phyloP scores from a whole-genome alignment of 2,113 vertebrate genomes.

The Microcebus tavaratra region DNA sequence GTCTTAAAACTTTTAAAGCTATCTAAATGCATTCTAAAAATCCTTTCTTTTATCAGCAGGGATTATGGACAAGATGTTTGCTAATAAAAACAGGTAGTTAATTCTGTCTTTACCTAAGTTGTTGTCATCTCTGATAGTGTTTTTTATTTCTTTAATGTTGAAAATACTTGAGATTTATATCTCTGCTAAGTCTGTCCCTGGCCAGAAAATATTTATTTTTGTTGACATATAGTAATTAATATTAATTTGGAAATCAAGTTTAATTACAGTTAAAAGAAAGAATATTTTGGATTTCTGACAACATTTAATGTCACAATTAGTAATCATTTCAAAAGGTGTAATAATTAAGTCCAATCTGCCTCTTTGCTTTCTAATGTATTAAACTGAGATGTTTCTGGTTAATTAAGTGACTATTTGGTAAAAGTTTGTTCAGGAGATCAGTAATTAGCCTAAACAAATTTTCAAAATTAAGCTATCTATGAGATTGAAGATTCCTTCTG shows the following conservation, averaged over 20 bases:
- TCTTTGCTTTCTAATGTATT: conserved; percentile 36
- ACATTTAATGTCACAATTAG: conserved; percentile 49
- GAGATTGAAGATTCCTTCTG: not conserved
- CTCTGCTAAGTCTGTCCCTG: not conserved
- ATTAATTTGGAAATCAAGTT: conserved; percentile 55
- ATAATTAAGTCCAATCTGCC: conserved; percentile 33
- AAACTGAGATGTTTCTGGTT: conserved; percentile 46
- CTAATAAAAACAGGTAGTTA: not conserved
- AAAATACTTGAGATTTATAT: conserved; percentile 11
- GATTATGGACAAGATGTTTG: not conserved
- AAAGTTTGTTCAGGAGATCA: conserved; percentile 1
- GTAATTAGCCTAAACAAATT: conserved; percentile 1
- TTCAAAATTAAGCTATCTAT: conserved; percentile 37
- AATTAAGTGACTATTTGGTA: conserved; percentile 47
- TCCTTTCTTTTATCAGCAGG: not conserved
- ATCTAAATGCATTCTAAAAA: conserved; percentile 28
- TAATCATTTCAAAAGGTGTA: conserved; percentile 48
- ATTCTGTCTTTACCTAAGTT: not conserved
- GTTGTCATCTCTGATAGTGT: not conserved
- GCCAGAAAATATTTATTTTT: conserved; percentile 35
- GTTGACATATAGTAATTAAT: conserved; percentile 41
- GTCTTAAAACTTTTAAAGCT: not conserved
- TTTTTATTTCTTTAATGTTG: not conserved
- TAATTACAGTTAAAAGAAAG: conserved; percentile 31
- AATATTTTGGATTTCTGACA: conserved; percentile 48